Evolutionary conservation across 2,113 vertebrate genomes (phyloP).

Genomic region (Terrapene triunguis): DNA sequence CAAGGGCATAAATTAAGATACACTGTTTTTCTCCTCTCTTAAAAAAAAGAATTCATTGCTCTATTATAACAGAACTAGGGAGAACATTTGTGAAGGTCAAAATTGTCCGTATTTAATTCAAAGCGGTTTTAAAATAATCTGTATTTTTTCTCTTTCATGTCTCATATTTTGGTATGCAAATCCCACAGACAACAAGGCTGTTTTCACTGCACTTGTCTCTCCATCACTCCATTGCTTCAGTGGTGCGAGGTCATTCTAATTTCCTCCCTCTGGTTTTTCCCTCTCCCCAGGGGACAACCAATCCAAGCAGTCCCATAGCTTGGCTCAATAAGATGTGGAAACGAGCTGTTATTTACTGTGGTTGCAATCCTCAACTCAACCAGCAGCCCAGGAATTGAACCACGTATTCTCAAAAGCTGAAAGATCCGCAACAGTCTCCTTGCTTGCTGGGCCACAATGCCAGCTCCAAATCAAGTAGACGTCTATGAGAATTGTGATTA

Average conservation of each 20-base stretch:
- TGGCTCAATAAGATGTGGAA: constrained; percentile 61
- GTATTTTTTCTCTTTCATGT: neutral
- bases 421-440: neutral
- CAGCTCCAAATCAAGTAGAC: neutral
- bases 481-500: constrained; percentile 8
- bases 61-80: constrained; percentile 57
- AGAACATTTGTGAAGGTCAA: constrained; percentile 60
- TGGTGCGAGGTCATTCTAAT: constrained; percentile 69
- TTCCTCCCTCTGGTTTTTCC: constrained; percentile 54
- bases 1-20: constrained; percentile 80
- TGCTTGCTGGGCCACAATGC: neutral
- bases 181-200: neutral
- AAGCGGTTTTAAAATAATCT: constrained; percentile 18
- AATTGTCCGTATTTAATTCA: constrained; percentile 41
- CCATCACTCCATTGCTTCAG: neutral
- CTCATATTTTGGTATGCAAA: constrained; percentile 16
- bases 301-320: constrained; percentile 54
- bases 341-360: constrained; percentile 65
- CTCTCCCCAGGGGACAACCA: constrained; percentile 61
- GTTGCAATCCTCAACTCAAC: constrained; percentile 28
- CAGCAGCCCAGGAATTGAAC: neutral
- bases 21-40: constrained; percentile 52
- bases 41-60: constrained; percentile 51
- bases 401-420: fast-evolving
- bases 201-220: neutral